A percentile compares a stretch with the other conserved stretches of the same genome.
Evolutionary conservation across 2,113 vertebrate species (phyloP).

Genomic region (Pollachius pollachius): DNA sequence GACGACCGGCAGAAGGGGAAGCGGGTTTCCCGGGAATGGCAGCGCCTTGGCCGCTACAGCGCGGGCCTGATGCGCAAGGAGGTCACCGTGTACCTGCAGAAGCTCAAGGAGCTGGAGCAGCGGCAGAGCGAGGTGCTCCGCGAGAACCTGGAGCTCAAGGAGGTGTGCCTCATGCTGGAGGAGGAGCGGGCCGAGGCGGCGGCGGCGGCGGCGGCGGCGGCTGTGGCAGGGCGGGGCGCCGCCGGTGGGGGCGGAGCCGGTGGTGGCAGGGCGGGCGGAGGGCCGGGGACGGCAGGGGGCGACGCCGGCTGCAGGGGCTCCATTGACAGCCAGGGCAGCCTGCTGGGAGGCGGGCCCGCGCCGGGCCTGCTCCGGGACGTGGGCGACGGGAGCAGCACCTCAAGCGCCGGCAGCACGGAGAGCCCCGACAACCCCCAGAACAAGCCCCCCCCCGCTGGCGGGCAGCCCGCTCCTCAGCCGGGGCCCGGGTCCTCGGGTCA

Average conservation of each 20-base stretch:
- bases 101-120: slow-evolving; percentile 90
- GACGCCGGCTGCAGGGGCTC: slow-evolving; percentile 82
- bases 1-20: slow-evolving; percentile 97
- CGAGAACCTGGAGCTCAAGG: slow-evolving; percentile 93
- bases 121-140: slow-evolving; percentile 88
- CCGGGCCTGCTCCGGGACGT: slow-evolving; percentile 82
- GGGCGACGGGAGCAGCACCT: slow-evolving; percentile 93
- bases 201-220: slow-evolving; percentile 15
- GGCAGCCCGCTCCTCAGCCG: slow-evolving; percentile 64
- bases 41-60: slow-evolving; percentile 90
- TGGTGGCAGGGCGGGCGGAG: slow-evolving; percentile 14
- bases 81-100: slow-evolving; percentile 90
- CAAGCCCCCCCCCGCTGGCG: slow-evolving; percentile 77
- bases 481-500: slow-evolving; percentile 40
- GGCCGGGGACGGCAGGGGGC: slow-evolving; percentile 17
- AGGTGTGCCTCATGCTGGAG: slow-evolving; percentile 90
- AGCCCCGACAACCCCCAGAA: slow-evolving; percentile 87
- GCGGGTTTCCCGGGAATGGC: slow-evolving; percentile 93
- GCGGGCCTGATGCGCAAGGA: slow-evolving; percentile 93
- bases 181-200: slow-evolving; percentile 76
- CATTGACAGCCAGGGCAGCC: slow-evolving; percentile 88
- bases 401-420: slow-evolving; percentile 89
- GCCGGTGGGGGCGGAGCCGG: slow-evolving; percentile 40
- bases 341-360: slow-evolving; percentile 55
- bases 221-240: slow-evolving; percentile 2